A percentile compares a stretch with the other conserved stretches of the same genome.
phyloP scores from a whole-genome alignment of 1,140 invertebrate genomes.

The Chionoecetes opilio region DNA sequence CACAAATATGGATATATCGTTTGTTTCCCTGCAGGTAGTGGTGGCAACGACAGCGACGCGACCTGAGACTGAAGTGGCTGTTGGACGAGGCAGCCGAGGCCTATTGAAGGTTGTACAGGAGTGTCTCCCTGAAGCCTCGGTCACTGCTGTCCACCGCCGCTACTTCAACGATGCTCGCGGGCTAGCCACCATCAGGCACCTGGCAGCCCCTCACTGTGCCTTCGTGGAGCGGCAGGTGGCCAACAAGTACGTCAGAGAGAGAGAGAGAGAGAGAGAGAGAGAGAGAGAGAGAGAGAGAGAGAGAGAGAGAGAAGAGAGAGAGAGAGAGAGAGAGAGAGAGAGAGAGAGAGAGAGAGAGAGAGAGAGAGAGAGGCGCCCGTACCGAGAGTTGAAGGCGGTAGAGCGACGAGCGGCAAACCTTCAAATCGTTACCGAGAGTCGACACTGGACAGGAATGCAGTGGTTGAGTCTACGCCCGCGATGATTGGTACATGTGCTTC shows the following conservation, averaged over 20 bases:
- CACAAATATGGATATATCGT: background rate
- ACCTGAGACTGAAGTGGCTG: background rate
- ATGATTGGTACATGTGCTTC: too few species aligned
- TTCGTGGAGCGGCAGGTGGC: conserved; percentile 89
- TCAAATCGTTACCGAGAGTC: too few species aligned
- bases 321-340: too few species aligned
- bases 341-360: background rate
- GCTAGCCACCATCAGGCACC: conserved; percentile 88
- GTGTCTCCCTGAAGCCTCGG: conserved; percentile 87
- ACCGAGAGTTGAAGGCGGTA: too few species aligned
- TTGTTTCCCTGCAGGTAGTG: conserved; percentile 30
- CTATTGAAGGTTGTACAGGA: conserved; percentile 85
- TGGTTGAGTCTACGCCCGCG: too few species aligned
- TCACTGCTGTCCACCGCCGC: conserved; percentile 89
- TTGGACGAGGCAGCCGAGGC: conserved; percentile 16
- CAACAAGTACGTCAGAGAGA: conserved; percentile 87
- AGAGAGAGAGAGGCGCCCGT: too few species aligned
- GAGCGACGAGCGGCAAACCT: too few species aligned
- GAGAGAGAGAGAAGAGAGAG: background rate
- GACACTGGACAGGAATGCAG: too few species aligned
- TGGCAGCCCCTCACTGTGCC: conserved; percentile 89
- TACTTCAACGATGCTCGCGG: conserved; percentile 92
- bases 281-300: background rate
- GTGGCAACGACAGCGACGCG: conserved; percentile 56
- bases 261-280: background rate